Base-by-base conservation (phyloP, 92 coral and sea anemone species). In the Paramuricea clavata region DNA sequence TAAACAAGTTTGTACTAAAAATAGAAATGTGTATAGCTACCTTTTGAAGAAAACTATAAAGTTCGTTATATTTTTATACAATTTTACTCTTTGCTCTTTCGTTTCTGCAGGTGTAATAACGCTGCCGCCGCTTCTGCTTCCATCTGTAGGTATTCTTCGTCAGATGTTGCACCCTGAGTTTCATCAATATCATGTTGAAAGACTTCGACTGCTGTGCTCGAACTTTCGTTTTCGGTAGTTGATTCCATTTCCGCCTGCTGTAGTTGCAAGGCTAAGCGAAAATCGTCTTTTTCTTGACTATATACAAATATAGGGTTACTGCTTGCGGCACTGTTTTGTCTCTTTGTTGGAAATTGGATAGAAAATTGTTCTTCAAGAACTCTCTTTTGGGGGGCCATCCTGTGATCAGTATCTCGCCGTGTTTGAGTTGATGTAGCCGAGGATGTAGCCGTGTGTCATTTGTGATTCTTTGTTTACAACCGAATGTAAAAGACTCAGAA, bases 221-320 rank as follows among this genome's bases (percentile, higher is more conserved):
- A 61, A 9, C 35, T 61, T 69, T 9, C 27, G 19, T 60, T 22
- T 60, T 22, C 43, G n/a, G 47, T 33, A 33, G 22, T n/a, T 52
- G 82, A 49, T 81, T 57, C 59, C 50, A 86, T 69, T 89, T 89
- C 93, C 59, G 77, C 52, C 69, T 79, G 82, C 80, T 89, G 93
- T 26, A 86, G 76, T 80, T 89, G 33, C 41, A 86, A 43, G 3
- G 93, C 93, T 1, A 89, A 72, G n/a, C 57, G 59, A 49, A 89
- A 89, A 76, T 89, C 92, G 67, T 60, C 33, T 60, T 60, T 60
- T 28, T 21, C 68, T 26, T 60, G 68, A 22, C 32, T 1, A 26
- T 60, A 10, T 60, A 60, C 9, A 50, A 60, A 60, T 15, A 26
- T 60, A 22, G 31, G 54, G 16, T 28, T 74, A 15, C 33, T 26